Evolutionary conservation across 2,113 vertebrate genomes (phyloP).

Genomic region (Gavia stellata): DNA sequence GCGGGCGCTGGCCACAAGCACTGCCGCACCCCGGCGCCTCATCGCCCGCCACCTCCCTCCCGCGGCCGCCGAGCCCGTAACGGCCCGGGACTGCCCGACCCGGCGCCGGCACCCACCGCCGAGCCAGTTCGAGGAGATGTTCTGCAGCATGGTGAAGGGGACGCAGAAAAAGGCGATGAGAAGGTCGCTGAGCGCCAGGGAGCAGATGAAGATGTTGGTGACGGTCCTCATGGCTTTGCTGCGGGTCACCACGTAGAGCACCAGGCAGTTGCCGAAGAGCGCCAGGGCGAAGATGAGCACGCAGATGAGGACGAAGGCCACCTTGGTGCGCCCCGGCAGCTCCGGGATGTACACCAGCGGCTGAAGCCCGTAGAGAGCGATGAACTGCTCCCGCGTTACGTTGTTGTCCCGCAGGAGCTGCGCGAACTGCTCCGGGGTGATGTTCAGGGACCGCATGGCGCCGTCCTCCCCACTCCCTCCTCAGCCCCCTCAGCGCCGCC

Average conservation of each 20-base stretch:
- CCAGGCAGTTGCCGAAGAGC: constrained; percentile 73
- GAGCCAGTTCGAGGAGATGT: constrained; percentile 73
- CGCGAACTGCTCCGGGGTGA: constrained; percentile 69
- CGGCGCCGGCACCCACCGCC: constrained; percentile 61
- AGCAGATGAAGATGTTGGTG: constrained; percentile 79
- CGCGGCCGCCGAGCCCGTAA: not conserved
- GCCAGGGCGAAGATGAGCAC: constrained; percentile 72
- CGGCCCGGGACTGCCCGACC: not conserved
- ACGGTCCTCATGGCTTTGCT: constrained; percentile 74
- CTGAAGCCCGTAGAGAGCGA: constrained; percentile 67
- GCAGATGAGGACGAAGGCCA: constrained; percentile 64
- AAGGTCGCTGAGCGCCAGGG: constrained; percentile 77
- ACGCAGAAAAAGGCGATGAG: constrained; percentile 79
- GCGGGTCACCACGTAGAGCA: constrained; percentile 73
- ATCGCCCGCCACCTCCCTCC: not conserved
- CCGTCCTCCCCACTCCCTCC: not conserved
- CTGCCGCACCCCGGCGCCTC: not conserved
- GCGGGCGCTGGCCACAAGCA: too few relatives aligned
- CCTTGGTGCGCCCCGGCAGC: constrained; percentile 62
- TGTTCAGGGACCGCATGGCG: constrained; percentile 69
- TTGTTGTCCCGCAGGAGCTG: constrained; percentile 72
- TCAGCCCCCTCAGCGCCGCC: not conserved
- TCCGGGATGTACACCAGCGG: constrained; percentile 74
- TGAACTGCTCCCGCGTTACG: constrained; percentile 73
- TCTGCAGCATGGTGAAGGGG: constrained; percentile 75